These are phyloP conservation scores for Malachius bipustulatus DNA, from an alignment of 2,888 invertebrate species.

Conservation along the genomic window DNA sequence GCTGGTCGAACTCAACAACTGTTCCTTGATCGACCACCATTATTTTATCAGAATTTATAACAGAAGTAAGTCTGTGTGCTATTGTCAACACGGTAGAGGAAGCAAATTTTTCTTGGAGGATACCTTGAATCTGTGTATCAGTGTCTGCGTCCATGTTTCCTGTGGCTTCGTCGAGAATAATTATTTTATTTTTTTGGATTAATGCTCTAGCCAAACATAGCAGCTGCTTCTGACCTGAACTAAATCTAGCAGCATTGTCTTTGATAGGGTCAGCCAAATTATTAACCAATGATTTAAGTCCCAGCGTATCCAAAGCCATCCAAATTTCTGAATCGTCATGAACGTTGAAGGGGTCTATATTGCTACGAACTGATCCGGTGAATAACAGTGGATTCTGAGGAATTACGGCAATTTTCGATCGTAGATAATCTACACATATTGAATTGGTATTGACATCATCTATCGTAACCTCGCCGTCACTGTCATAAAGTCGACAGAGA, in stretches of 20 bases:
- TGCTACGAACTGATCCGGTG: constrained; percentile 42
- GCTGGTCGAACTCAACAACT: too few relatives aligned
- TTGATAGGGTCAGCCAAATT: constrained; percentile 23
- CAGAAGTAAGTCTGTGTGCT: constrained; percentile 11
- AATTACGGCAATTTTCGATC: constrained; percentile 40
- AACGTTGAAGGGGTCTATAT: constrained; percentile 25
- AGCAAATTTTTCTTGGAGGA: constrained; percentile 9
- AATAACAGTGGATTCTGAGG: constrained; percentile 43
- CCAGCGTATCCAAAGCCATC: constrained; percentile 32
- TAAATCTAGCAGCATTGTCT: constrained; percentile 25
- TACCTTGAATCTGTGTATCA: constrained; percentile 9
- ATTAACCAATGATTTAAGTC: constrained; percentile 28
- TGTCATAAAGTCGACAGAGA: constrained; percentile 60
- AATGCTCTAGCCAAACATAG: constrained; percentile 40
- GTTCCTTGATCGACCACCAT: too few relatives aligned
- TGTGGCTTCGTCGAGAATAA: constrained; percentile 12
- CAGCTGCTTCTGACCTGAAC: constrained; percentile 45
- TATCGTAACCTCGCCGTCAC: constrained; percentile 57
- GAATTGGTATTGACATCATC: constrained; percentile 25
- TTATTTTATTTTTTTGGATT: constrained; percentile 9
- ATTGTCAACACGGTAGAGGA: constrained; percentile 10
- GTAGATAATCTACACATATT: constrained; percentile 38
- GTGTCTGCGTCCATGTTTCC: constrained; percentile 13
- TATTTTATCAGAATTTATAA: too few relatives aligned
- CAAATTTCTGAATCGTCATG: constrained; percentile 27